Base-by-base conservation (phyloP, 2,113 vertebrate genomes). In the Sceloporus tristichus region DNA sequence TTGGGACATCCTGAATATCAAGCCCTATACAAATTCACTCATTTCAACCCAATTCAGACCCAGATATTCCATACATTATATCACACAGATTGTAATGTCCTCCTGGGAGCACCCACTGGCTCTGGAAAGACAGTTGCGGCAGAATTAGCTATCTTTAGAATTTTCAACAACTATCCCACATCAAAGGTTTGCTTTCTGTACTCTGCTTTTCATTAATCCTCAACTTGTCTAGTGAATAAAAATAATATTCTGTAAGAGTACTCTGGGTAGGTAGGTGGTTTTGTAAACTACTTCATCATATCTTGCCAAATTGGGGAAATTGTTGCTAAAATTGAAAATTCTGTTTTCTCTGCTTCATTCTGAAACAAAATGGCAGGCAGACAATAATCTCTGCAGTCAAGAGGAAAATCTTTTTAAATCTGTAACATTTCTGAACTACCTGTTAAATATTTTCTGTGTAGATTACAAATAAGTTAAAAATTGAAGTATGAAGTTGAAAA, bases 11-110 rank as follows among this genome's bases (percentile, higher is more conserved):
- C 80, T 7, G 96, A 97, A 88, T 99, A 98, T 85, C 98, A 99
- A 97, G 97, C 96, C 25, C 94, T 99, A 6, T 99, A 98, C 96
- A 98, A 97, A 95, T 99, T 99, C 95, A 99, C 98, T 6, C 99
- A 99, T 95, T 99, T 98, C 95, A 99, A 99, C 95, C 99, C 99
- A 87, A 98, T 99, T 90, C 99, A 99, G 97, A 99, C 99, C 0
- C 99, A 99, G 92, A 99, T 99, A 96, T 99, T 99, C 95, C 98
- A 99, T 93, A 99, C 98, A 0, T 95, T 99, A 0, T 99, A 99
- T 92, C 98, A 99, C 95, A 98, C 97, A 5, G 98, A 99, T 94
- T 98, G 97, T 75, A 99, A 99, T 84, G 98, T 99, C 91, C 97
- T 99, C 70, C 98, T 99, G 91, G 99, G 99, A 92, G 99, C 99